These are phyloP conservation scores for Aphelinus certus DNA, from an alignment of 1,140 invertebrate genomes.

Conservation along the genomic window DNA sequence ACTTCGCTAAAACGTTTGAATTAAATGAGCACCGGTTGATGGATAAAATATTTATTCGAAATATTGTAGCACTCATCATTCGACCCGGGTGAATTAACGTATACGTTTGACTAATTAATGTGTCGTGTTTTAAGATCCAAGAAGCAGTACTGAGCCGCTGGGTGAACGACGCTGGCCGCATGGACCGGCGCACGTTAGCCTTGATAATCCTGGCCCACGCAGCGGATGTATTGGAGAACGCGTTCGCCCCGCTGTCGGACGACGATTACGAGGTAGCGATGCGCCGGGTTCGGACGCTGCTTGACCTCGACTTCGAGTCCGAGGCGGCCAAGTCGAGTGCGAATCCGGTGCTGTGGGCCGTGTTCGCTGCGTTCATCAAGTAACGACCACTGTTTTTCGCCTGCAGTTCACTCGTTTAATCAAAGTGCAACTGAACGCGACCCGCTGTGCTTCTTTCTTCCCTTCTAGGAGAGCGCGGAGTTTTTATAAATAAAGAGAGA, in stretches of 20 bases:
- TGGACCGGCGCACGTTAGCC: slow-evolving; percentile 93
- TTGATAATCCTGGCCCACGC: slow-evolving; percentile 96
- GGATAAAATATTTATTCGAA: too few relatives aligned
- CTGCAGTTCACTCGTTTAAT: slow-evolving; percentile 22
- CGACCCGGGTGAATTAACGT: too few relatives aligned
- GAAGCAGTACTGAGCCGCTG: slow-evolving; percentile 95
- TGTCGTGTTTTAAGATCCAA: slow-evolving; percentile 80
- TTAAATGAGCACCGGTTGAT: too few relatives aligned
- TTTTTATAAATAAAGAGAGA: slow-evolving; percentile 30
- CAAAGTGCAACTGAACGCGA: too few relatives aligned
- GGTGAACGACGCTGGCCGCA: slow-evolving; percentile 97
- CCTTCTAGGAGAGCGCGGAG: not conserved
- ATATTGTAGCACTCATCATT: too few relatives aligned
- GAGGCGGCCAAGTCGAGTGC: slow-evolving; percentile 88
- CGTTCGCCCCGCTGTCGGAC: slow-evolving; percentile 97
- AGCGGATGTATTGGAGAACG: slow-evolving; percentile 98
- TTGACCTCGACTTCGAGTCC: slow-evolving; percentile 96
- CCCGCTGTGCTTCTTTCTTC: not conserved
- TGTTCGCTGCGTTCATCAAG: slow-evolving; percentile 98
- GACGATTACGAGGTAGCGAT: slow-evolving; percentile 99
- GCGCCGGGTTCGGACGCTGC: slow-evolving; percentile 92
- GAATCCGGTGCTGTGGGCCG: slow-evolving; percentile 97
- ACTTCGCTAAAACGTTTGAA: too few relatives aligned
- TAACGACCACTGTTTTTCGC: slow-evolving; percentile 66
- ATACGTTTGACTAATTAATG: slow-evolving; percentile 4